phyloP scores from a whole-genome alignment of 2,113 vertebrate species.

The Hirundichthys speculiger region DNA sequence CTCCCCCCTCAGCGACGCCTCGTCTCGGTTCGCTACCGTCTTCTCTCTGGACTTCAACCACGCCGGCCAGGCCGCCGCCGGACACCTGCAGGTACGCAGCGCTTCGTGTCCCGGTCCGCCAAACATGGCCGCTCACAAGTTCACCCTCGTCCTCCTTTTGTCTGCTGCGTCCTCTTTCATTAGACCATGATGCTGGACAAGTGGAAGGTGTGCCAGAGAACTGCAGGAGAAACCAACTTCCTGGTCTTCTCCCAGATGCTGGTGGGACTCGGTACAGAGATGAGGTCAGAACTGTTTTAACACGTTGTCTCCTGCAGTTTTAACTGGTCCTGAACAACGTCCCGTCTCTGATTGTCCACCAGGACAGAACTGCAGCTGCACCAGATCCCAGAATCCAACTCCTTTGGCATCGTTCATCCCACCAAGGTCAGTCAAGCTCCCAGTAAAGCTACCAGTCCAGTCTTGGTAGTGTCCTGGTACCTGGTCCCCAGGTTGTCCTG shows the following conservation, averaged over 20 bases:
- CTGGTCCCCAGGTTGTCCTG: too few relatives aligned
- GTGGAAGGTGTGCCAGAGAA: constrained; percentile 81
- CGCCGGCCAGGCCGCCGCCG: constrained; percentile 82
- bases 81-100: constrained; percentile 89
- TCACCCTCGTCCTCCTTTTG: not conserved
- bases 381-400: constrained; percentile 82
- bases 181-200: constrained; percentile 95
- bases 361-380: constrained; percentile 91
- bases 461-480: too few relatives aligned
- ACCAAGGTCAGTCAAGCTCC: constrained; percentile 89
- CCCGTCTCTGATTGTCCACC: not conserved
- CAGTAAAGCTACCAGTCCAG: too few relatives aligned
- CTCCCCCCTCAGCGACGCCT: constrained; percentile 78
- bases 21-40: constrained; percentile 88
- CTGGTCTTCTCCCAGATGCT: constrained; percentile 92
- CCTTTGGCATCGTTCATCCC: constrained; percentile 86
- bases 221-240: constrained; percentile 87
- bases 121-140: not conserved
- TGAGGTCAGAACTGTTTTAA: constrained; percentile 86
- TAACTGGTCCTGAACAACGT: not conserved
- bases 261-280: constrained; percentile 85
- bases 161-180: constrained; percentile 45
- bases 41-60: constrained; percentile 92
- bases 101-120: not conserved
- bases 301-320: too few relatives aligned